phyloP scores from a whole-genome alignment of 2,113 vertebrate species.

The Heteronetta atricapilla region DNA sequence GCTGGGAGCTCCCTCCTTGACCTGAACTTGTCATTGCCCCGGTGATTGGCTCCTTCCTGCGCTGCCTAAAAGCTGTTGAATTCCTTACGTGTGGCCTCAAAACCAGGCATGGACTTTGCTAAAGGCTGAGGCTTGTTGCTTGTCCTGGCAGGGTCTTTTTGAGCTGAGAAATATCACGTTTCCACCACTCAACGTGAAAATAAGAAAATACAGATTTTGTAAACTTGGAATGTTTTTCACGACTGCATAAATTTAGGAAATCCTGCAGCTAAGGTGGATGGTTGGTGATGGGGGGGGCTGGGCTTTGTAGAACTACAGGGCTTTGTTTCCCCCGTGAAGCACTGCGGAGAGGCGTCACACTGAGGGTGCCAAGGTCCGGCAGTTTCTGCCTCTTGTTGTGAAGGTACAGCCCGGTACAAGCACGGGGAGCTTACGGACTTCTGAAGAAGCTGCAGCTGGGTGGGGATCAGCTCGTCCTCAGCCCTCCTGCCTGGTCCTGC shows the following conservation, averaged over 20 bases:
- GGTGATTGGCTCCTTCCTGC: constrained; percentile 56
- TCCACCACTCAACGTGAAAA: fast-evolving
- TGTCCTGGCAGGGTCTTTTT: background rate
- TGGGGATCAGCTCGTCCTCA: background rate
- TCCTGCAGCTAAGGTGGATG: background rate
- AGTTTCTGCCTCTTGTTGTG: background rate
- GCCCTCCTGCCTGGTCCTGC: background rate
- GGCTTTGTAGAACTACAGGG: background rate
- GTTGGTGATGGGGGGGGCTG: background rate
- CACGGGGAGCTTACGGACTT: background rate
- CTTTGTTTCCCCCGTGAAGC: background rate
- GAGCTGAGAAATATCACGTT: background rate
- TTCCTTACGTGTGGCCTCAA: constrained; percentile 68
- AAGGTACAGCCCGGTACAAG: background rate
- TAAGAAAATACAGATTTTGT: background rate
- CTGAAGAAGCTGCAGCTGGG: background rate
- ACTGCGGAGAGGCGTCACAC: background rate
- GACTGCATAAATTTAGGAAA: background rate
- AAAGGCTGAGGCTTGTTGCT: background rate
- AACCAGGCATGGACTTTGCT: constrained; percentile 75
- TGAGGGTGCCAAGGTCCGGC: fast-evolving
- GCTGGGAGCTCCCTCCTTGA: constrained; percentile 73
- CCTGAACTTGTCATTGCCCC: constrained; percentile 58
- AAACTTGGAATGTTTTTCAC: background rate
- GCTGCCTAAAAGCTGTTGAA: constrained; percentile 42